Evolutionary conservation across 1,140 invertebrate genomes (phyloP), one percentile per base, ranked within the genome.

Genomic region (Maniola jurtina): DNA sequence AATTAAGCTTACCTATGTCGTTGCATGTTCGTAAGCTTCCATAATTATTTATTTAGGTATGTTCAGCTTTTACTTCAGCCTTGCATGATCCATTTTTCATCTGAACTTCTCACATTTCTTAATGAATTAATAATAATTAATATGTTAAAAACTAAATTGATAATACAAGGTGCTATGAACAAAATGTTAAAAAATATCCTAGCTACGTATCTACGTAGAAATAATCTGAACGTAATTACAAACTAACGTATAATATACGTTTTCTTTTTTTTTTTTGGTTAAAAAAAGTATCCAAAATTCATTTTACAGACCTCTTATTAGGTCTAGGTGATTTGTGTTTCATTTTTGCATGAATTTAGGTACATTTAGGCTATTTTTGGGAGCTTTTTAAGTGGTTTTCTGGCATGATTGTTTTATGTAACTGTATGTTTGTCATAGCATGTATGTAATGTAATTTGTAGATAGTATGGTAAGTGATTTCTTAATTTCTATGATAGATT

Each of bases 11-110:
- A 25, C 25, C 25, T 25, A 61, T 61, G 59, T 59, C 45, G 9
- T 66, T 61, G 65, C 65, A 66, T 66, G 65, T 61, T 66, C 59
- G 65, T 61, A 61, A 66, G 65, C 65, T 56, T 47, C 42, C 42
- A 56, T 42, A 54, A n/a, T 64, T 25, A 48, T 35, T 52, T 14
- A 45, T 35, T 36, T 61, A 61, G 59, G 59, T 61, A 52, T 38
- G 59, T 48, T 47, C 35, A 48, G 35, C 47, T 47, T 61, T 50
- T 36, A 36, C 34, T 52, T 38, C 16, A 15, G 45, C 58, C 42
- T 45, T 52, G 34, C 59, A 61, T 61, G 52, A 55, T 34, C 11
- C 52, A 55, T 55, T 34, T 9, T 34, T 25, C 52, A 55, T 55
- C 9, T 55, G 8, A 55, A 55, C 11, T n/a, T n/a, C 14, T 48